A percentile compares a stretch with the other conserved stretches of the same genome.
Conservation (phyloP, 2,113 vertebrate genomes). For the Hepsetus odoe region DNA sequence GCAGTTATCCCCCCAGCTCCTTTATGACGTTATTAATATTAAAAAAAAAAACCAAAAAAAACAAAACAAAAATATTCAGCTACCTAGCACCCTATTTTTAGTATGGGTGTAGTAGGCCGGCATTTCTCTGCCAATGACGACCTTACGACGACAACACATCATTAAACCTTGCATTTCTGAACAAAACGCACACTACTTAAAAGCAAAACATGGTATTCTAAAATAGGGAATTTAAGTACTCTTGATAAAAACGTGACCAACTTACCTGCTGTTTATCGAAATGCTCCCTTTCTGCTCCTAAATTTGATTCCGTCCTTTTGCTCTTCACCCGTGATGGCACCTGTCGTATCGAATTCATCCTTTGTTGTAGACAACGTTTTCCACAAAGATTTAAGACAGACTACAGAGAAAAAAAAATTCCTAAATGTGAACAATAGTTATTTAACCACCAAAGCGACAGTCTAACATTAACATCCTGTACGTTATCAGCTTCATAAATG, state of each 20-base stretch:
- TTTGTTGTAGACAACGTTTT: slow-evolving; percentile 9
- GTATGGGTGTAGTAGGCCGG: background rate
- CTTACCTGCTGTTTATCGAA: slow-evolving; percentile 93
- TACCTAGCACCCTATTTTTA: background rate
- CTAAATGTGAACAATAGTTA: no score
- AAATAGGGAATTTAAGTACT: background rate
- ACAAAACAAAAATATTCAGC: no score
- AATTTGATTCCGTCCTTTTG: slow-evolving; percentile 80
- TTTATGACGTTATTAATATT: no score
- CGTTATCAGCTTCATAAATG: no score
- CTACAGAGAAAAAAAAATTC: background rate
- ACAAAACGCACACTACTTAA: background rate
- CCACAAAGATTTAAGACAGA: slow-evolving; percentile 34
- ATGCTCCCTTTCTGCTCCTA: slow-evolving; percentile 90
- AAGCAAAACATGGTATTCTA: background rate
- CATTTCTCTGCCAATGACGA: background rate
- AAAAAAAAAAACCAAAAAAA: no score
- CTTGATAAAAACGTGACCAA: background rate
- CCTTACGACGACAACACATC: background rate
- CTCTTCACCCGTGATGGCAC: slow-evolving; percentile 85
- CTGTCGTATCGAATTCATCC: slow-evolving; percentile 89
- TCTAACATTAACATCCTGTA: background rate
- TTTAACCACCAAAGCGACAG: background rate
- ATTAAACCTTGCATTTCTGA: background rate
- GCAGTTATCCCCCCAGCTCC: no score